A percentile compares a stretch with the other conserved stretches of the same genome.
These are phyloP conservation scores for Monochamus alternatus DNA, from an alignment of 2,888 invertebrate genomes.

Conservation along the genomic window DNA sequence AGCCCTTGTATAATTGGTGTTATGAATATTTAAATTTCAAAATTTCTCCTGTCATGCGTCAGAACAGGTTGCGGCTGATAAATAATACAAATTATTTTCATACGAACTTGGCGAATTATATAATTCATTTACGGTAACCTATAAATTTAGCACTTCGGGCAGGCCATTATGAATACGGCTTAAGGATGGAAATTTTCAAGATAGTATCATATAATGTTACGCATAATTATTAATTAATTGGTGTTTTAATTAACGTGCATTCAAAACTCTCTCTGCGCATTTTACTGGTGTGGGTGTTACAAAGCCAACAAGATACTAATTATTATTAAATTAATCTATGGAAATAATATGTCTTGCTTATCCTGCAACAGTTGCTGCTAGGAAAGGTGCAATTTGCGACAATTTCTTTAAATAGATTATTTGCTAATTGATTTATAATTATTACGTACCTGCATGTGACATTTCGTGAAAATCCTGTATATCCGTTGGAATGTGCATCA, in stretches of 20 bases:
- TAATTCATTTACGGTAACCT: constrained; percentile 24
- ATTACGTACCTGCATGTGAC: neutral
- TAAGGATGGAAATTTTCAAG: constrained; percentile 22
- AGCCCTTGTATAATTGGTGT: constrained; percentile 24
- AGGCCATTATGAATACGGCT: constrained; percentile 13
- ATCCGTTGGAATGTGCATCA: neutral
- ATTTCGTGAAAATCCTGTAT: neutral
- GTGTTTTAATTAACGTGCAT: constrained; percentile 25
- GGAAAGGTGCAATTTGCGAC: neutral
- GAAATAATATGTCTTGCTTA: constrained; percentile 8
- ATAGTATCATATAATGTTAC: constrained; percentile 16
- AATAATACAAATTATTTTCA: constrained; percentile 27
- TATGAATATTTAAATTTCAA: constrained; percentile 21
- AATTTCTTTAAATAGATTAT: neutral
- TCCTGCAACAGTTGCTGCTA: neutral
- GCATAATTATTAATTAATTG: constrained; percentile 22
- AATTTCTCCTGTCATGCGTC: constrained; percentile 16
- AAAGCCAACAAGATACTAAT: constrained; percentile 2
- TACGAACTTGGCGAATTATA: constrained; percentile 20
- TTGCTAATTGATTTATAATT: neutral
- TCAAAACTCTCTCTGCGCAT: constrained; percentile 22
- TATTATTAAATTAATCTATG: constrained; percentile 13
- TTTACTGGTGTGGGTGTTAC: constrained; percentile 20
- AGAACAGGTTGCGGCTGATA: constrained; percentile 21
- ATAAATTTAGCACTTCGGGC: constrained; percentile 22